Conservation (phyloP, 1,140 invertebrate species). For the Lordiphosa mommai region DNA sequence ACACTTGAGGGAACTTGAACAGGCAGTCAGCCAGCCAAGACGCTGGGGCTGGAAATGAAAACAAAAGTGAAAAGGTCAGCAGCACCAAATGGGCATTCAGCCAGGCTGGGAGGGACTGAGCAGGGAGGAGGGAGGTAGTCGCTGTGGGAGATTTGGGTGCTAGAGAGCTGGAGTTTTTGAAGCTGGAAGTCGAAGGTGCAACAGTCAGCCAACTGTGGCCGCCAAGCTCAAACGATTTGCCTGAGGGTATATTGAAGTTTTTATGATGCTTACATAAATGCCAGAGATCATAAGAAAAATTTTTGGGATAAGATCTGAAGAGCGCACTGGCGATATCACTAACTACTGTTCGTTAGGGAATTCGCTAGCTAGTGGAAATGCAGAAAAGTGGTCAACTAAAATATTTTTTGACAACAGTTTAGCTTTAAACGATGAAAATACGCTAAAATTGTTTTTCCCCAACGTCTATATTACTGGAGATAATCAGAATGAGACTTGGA, state of each 20-base stretch:
- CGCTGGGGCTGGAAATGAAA: constrained; percentile 57
- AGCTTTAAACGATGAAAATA: too few species aligned
- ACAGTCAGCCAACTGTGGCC: constrained; percentile 67
- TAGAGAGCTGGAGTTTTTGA: constrained; percentile 8
- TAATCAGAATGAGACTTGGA: too few species aligned
- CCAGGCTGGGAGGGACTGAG: too few species aligned
- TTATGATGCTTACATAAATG: too few species aligned
- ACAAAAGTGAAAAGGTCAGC: constrained; percentile 76
- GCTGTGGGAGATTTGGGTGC: constrained; percentile 1
- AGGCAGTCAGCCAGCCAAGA: constrained; percentile 40
- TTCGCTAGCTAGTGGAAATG: too few species aligned
- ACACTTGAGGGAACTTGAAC: constrained; percentile 45
- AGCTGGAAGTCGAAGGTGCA: constrained; percentile 25
- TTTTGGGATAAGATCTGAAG: neutral
- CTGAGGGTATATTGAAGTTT: constrained; percentile 20
- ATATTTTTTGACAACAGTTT: too few species aligned
- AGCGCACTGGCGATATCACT: too few species aligned
- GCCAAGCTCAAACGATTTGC: constrained; percentile 59
- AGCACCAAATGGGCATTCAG: constrained; percentile 37
- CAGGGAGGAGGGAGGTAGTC: constrained; percentile 35
- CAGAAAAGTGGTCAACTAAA: too few species aligned
- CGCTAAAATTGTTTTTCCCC: too few species aligned
- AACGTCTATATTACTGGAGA: too few species aligned
- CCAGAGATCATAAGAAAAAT: too few species aligned
- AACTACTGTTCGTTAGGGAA: too few species aligned